Base-by-base conservation (phyloP, 2,113 vertebrate genomes). In the Anolis carolinensis region DNA sequence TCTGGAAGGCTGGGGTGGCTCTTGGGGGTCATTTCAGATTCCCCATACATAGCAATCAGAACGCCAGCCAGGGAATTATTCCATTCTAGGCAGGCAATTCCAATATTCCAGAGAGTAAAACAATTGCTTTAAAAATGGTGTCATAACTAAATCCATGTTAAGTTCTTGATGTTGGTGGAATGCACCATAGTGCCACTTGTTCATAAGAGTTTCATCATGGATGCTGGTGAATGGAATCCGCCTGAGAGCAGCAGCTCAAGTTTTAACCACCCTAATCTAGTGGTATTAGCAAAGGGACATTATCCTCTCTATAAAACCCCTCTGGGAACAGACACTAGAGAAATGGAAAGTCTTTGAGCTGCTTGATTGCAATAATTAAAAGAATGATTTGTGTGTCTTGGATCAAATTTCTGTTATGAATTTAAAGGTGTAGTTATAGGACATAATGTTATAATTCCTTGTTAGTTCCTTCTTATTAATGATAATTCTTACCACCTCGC, bases 391-490 rank as follows among this genome's bases (percentile, higher is more conserved):
- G 83, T 86, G 84, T n/a, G 82, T 73, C 74, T 79, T 0, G 0
- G 92, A 90, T 89, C n/a, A 2, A 89, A 89, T 88, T 86, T 77
- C 55, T 72, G 70, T 68, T 67, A 62, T 91, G 89, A 90, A 88
- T 59, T 93, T 90, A 91, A 93, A 70, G 72, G 44, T 48, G 77
- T 92, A 86, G 79, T 86, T 62, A 0, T 89, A 55, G 55, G 7
- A 76, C 2, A 59, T 63, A 65, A 82, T 82, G 88, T 81, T 93
- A 75, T 87, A 91, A 93, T 92, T 93, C 86, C 92, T 90, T 83
- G 86, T 86, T 88, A 89, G 87, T 90, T 91, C 83, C 89, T 93
- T 92, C 85, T 88, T 89, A 71, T 93, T 88, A 78, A 83, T 87
- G 84, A 86, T 87, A 90, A 84, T 92, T 95, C 88, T 84, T 81